These are phyloP conservation scores for Eilema caniola DNA, from an alignment of 2,888 invertebrate species.

Conservation along the genomic window DNA sequence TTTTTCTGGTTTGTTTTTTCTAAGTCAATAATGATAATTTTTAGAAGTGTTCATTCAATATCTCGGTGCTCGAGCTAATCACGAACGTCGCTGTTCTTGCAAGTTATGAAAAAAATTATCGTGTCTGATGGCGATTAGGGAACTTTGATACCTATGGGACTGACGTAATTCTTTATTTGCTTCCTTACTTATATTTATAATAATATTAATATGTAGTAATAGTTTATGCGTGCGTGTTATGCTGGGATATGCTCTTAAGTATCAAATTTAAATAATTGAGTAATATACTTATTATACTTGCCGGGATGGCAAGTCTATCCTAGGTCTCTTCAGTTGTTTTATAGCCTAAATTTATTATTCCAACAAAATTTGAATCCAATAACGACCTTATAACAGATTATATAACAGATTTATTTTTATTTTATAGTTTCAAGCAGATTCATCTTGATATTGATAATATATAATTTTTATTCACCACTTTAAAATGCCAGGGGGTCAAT, in stretches of 20 bases:
- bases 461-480: constrained; percentile 23
- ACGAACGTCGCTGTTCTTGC: constrained; percentile 74
- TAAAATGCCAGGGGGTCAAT: constrained; percentile 51
- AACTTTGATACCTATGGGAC: constrained; percentile 67
- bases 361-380: not conserved
- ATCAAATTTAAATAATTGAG: not conserved
- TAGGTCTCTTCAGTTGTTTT: not conserved
- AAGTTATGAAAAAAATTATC: constrained; percentile 61
- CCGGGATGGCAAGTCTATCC: too few relatives aligned
- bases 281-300: too few relatives aligned
- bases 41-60: constrained; percentile 80
- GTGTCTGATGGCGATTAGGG: constrained; percentile 65
- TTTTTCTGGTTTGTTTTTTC: constrained; percentile 77
- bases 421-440: not conserved
- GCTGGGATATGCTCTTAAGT: not conserved
- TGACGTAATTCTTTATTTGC: constrained; percentile 69
- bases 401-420: not conserved
- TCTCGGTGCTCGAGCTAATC: constrained; percentile 76
- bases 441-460: not conserved
- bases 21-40: constrained; percentile 77
- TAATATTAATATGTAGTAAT: not conserved
- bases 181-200: constrained; percentile 64
- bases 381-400: not conserved
- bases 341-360: not conserved
- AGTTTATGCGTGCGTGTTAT: not conserved